Evolutionary conservation across 2,888 invertebrate genomes (phyloP), one percentile per base, ranked within the genome.

Genomic region (Pomacea canaliculata): DNA sequence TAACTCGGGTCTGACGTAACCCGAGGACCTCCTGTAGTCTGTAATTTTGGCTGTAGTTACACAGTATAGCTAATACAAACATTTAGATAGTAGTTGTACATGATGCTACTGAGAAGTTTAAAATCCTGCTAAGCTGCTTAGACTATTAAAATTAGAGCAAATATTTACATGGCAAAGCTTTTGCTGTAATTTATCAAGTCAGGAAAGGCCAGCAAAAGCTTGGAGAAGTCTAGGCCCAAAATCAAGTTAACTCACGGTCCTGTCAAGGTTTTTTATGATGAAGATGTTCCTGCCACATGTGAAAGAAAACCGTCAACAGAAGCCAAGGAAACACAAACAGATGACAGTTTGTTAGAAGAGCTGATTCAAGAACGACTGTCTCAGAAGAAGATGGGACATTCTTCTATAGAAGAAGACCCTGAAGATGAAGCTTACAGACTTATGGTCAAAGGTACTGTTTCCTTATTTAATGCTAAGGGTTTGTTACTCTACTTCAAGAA

Each of bases 321-420:
- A 13, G 62, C 18, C 48, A 46, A 62, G 68, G 51, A 0, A 23
- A 74, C 74, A 12, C 74, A 74, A 62, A 74, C 74, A 49, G 74
- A 74, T 46, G 62, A 74, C 69, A 74, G 69, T 37, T 67, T 68
- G 12, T 49, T 74, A 67, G 74, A 74, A 19, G 74, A 74, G 23
- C 46, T 68, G 49, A 69, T 74, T 23, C 62, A 74, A 12, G 62
- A 74, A 23, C 74, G 60, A 48, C 69, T 69, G 16, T 51, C 7
- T 46, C 37, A 59, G 48, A 63, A 23, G n/a, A 46, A 12, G 48
- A 74, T 69, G 63, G 60, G 68, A 27, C 49, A 62, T 59, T 27
- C n/a, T 23, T 60, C 74, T 59, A 48, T 46, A n/a, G 60, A 27
- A n/a, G 60, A 27, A 48, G 74, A 69, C 10, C 19, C 18, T 18